Evolutionary conservation across 1,140 invertebrate genomes (phyloP).

Genomic region (Medauroidea extradentata): DNA sequence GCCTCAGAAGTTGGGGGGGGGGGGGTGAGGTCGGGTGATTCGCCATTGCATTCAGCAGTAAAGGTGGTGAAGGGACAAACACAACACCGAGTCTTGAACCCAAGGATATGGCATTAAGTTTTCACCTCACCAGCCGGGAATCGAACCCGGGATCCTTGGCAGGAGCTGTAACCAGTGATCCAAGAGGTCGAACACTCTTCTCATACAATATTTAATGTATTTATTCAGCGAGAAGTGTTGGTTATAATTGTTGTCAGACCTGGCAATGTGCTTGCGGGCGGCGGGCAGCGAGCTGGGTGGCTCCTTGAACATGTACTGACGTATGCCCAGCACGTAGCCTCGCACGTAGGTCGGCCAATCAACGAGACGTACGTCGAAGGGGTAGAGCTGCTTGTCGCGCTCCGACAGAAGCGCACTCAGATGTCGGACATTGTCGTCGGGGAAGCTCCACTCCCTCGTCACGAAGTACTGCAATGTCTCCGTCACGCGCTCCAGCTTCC

Average conservation of each 20-base stretch:
- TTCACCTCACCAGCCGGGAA: too few relatives aligned
- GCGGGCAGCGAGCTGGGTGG: constrained; percentile 69
- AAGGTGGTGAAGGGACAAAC: too few relatives aligned
- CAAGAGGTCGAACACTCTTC: too few relatives aligned
- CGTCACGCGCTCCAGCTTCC: constrained; percentile 71
- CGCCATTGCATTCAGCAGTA: too few relatives aligned
- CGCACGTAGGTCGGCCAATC: constrained; percentile 82
- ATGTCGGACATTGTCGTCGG: constrained; percentile 62
- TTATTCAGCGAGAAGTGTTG: too few relatives aligned
- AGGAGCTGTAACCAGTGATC: too few relatives aligned
- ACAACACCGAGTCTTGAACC: too few relatives aligned
- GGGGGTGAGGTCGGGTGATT: too few relatives aligned
- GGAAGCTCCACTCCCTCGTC: constrained; percentile 75
- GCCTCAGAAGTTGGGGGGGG: too few relatives aligned
- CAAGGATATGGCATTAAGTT: too few relatives aligned
- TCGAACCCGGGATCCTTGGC: too few relatives aligned
- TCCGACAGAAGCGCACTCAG: constrained; percentile 37
- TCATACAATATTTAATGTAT: too few relatives aligned
- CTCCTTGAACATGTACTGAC: constrained; percentile 83
- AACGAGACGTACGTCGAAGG: constrained; percentile 52
- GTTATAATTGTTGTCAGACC: constrained; percentile 47
- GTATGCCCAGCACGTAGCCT: constrained; percentile 76
- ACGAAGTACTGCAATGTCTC: constrained; percentile 72
- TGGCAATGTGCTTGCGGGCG: constrained; percentile 63
- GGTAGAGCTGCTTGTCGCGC: neutral